Base-by-base conservation (phyloP, 2,797 vertebrate genomes). In the Coregonus ussuriensis region DNA sequence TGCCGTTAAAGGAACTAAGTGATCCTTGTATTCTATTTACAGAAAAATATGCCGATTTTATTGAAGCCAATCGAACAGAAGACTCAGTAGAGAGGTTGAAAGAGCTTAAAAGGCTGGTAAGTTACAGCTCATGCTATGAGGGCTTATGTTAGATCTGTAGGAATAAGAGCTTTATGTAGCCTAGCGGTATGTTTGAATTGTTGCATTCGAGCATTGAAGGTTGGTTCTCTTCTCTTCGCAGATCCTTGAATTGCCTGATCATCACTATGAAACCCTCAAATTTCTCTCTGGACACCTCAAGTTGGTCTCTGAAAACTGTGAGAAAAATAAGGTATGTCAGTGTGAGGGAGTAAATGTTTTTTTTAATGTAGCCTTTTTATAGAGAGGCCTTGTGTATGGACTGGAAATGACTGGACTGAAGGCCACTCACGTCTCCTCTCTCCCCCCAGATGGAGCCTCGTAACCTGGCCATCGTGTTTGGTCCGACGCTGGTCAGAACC, bases 1-100 rank as follows among this genome's bases (percentile, higher is more conserved):
- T 13, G 37, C 3, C 13, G 1, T 81, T 16, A 66, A 66, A 33
- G 15, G 4, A 18, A 59, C 18, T 59, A 59, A 59, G 6, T 18
- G 5, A 0, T 71, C 59, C 67, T 66, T 70, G 29, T 74, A 70
- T 33, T 71, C 16, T 82, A 83, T 56, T 83, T 63, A 76, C 91
- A 99, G 98, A 99, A 72, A 98, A 97, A 90, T 99, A 99, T 66
- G 95, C 93, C 29, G 96, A 98, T 88, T 99, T 99, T 81, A 99
- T 99, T 84, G 98, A 99, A 84, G 98, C 97, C 74, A 99, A 97
- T 89, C 95, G 98, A 91, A 96, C 93, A 80, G 97, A 98, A 89
- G 96, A 99, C 82, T 95, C 96, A 1, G 91, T 97, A 51, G 97
- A 98, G 51, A 94, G 97, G 81, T 90, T 99, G 84, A 98, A 97